These are phyloP conservation scores for Ptychadena robeensis DNA, from an alignment of 2,797 vertebrate species.

Conservation along the genomic window DNA sequence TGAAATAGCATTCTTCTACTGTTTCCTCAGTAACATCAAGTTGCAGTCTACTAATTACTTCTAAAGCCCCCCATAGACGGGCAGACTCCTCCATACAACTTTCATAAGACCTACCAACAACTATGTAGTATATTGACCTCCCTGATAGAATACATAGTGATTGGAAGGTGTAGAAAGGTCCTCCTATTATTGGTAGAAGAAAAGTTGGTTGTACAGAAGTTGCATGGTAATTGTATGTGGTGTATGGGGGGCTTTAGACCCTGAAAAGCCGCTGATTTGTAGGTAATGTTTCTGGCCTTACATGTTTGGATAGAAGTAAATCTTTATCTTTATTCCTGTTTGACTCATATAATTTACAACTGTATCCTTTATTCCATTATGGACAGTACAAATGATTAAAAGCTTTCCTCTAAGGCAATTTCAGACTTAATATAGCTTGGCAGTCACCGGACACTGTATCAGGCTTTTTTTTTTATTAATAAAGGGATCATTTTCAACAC, in stretches of 20 bases:
- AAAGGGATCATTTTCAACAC: constrained; percentile 26
- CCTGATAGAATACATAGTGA: no score
- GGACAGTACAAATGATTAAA: background rate
- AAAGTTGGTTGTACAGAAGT: no score
- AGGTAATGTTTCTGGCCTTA: background rate
- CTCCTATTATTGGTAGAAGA: no score
- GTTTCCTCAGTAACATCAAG: background rate
- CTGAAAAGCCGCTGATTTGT: background rate
- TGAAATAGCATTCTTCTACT: background rate
- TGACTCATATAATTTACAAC: background rate
- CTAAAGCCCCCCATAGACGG: background rate
- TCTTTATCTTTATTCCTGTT: background rate
- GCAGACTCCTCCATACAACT: no score
- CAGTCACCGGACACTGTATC: background rate
- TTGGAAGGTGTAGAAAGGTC: no score
- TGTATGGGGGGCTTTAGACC: no score
- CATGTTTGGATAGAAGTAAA: background rate
- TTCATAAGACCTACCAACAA: no score
- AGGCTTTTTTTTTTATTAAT: constrained; percentile 35
- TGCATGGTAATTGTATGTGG: no score
- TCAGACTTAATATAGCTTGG: constrained; percentile 22
- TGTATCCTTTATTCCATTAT: constrained; percentile 15
- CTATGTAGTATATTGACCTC: no score
- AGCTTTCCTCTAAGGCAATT: background rate
- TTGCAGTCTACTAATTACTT: background rate